Base-by-base conservation (phyloP, 2,888 invertebrate genomes). In the Philereme vetulata region DNA sequence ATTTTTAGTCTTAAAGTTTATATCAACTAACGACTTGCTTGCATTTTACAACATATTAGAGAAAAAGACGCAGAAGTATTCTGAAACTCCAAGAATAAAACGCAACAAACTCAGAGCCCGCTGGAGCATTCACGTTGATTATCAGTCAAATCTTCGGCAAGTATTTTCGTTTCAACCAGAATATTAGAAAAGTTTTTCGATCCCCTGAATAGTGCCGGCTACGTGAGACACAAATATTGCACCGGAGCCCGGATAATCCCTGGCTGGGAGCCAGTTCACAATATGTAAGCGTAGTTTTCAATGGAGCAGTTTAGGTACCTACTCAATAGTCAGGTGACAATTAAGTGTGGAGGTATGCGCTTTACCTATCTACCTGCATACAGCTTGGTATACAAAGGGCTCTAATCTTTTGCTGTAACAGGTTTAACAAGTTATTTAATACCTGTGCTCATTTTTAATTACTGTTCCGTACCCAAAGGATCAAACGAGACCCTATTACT, bases 171-270 rank as follows among this genome's bases (percentile, higher is more conserved):
- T 79, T 77, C 78, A 73, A 80, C 81, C 75, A 77, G 84, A 88
- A 90, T 90, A 90, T 90, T 88, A 90, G 88, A 90, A 91, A 91
- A 91, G 88, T 90, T 91, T 90, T 90, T 88, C 90, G 85, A 89
- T 89, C 81, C 85, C 74, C 80, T 81, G 85, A 87, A 90, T 86
- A 83, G 82, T 82, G 78, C 73, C 70, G 75, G 77, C 74, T 83
- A 89, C 85, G 87, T 86, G 88, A 86, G 88, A 88, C 85, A 86
- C 85, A 87, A 89, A 88, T 88, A 88, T 88, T 85, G 86, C 86
- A 81, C 75, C 52, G 70, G 68, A 79, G 73, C 77, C 75, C 69
- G 81, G 86, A 85, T 91, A 88, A 91, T 88, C 88, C 80, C 80
- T 91, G 91, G 91, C 90, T 73, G 64, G 57, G 65, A 71, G 88